Evolutionary conservation across 2,797 vertebrate genomes (phyloP).

Genomic region (Melopsittacus undulatus): DNA sequence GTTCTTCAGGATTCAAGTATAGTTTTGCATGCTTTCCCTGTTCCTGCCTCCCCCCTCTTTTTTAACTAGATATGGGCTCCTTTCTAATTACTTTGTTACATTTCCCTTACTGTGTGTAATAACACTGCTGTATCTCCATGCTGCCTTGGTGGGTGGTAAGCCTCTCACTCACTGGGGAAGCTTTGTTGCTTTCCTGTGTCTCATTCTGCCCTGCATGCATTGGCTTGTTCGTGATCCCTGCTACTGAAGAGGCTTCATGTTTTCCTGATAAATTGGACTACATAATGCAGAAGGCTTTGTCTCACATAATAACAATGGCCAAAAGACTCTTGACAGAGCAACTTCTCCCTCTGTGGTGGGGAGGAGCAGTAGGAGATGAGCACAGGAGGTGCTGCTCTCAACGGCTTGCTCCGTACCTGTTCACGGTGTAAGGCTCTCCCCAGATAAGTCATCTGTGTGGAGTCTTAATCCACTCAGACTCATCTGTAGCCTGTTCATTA

Average conservation of each 20-base stretch:
- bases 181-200: background rate
- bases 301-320: background rate
- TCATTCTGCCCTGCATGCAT: background rate
- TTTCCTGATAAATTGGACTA: background rate
- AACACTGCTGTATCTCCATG: background rate
- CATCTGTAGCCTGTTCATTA: background rate
- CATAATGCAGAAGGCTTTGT: background rate
- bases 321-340: background rate
- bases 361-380: background rate
- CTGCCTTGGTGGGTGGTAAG: constrained; percentile 40
- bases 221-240: constrained; percentile 29
- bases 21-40: constrained; percentile 50
- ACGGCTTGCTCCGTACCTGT: background rate
- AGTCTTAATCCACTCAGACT: background rate
- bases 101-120: background rate
- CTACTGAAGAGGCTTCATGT: background rate
- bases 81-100: constrained; percentile 14
- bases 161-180: constrained; percentile 1
- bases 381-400: background rate
- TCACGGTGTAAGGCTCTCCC: background rate
- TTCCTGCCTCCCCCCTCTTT: background rate
- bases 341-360: rapidly evolving
- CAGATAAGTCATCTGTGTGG: background rate
- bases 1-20: constrained; percentile 57
- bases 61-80: background rate